Evolutionary conservation across 2,113 vertebrate species (phyloP), one percentile per base, ranked within the genome.

Genomic region (Vimba vimba): DNA sequence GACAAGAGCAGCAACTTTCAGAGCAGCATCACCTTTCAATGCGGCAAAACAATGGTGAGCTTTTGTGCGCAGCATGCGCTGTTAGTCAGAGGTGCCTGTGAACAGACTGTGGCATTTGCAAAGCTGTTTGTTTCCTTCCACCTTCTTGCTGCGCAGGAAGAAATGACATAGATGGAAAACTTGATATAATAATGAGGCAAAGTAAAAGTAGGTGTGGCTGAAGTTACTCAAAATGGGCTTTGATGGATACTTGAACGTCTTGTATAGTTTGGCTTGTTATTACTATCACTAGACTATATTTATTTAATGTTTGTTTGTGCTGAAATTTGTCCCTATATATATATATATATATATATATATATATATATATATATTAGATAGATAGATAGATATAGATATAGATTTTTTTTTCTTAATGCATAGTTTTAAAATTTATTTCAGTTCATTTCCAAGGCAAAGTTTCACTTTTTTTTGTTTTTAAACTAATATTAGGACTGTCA

Each of bases 21-120:
- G 90, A 96, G 94, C 89, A 98, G 95, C 91, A 96, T 99, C 93
- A 94, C 95, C 87, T 98, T 99, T 91, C 94, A 97, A 75, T 99
- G 98, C 84, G 97, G 97, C 78, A 99, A 97, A 89, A 97, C 97
- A 45, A 91, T 99, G 96, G 98, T 99, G 87, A 96, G 96, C 91
- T 30, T 76, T 36, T 1, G 47, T 55, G 25, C 75, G 7, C 50
- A 55, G 75, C 47, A 50, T 50, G 74, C 25, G 6, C 73, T 30
- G 47, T 77, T 77, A 52, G 75, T 77, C 75, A 30, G 47, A 30
- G 75, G 10, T 9, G 27, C 1, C 19, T 30, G 68, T 21, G 68
- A 30, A 71, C 21, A 30, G 15, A 50, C 9, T 39, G 4, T 57
- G 23, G 25, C 64, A 33, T 30, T 69, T 69, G 80, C 79, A 25